Conservation (phyloP, 2,888 invertebrate genomes). For the Micropterix aruncella region DNA sequence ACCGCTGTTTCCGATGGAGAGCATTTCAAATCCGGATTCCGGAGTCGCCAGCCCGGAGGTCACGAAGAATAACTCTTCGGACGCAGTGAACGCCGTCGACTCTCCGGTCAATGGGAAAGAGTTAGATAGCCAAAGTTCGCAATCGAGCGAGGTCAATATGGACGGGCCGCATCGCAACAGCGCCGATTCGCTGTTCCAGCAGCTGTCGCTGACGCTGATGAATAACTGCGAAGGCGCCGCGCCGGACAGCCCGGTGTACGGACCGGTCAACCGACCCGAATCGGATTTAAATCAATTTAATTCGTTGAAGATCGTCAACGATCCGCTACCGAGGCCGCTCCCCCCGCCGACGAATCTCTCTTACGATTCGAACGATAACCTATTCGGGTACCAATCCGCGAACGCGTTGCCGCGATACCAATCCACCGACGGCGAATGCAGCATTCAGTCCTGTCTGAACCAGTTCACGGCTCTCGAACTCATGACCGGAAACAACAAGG, state of each 20-base stretch:
- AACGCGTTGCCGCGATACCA: conserved; percentile 53
- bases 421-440: conserved; percentile 65
- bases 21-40: conserved; percentile 35
- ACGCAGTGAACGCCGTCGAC: conserved; percentile 34
- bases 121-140: conserved; percentile 29
- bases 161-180: conserved; percentile 19
- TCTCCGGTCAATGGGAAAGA: conserved; percentile 31
- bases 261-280: too few species aligned
- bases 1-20: conserved; percentile 27
- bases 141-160: conserved; percentile 41
- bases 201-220: neutral
- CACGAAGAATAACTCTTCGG: conserved; percentile 40
- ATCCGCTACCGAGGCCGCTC: neutral
- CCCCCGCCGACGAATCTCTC: neutral
- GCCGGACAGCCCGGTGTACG: neutral
- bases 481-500: conserved; percentile 84
- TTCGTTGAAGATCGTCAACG: conserved; percentile 5
- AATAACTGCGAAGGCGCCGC: neutral
- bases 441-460: conserved; percentile 78
- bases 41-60: conserved; percentile 41
- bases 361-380: conserved; percentile 10
- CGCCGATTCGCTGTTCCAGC: neutral
- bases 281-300: conserved; percentile 24
- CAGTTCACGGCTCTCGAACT: conserved; percentile 87
- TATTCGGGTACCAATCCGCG: conserved; percentile 23